These are phyloP conservation scores for Xestia c-nigrum DNA, from an alignment of 2,888 invertebrate species.

Conservation along the genomic window DNA sequence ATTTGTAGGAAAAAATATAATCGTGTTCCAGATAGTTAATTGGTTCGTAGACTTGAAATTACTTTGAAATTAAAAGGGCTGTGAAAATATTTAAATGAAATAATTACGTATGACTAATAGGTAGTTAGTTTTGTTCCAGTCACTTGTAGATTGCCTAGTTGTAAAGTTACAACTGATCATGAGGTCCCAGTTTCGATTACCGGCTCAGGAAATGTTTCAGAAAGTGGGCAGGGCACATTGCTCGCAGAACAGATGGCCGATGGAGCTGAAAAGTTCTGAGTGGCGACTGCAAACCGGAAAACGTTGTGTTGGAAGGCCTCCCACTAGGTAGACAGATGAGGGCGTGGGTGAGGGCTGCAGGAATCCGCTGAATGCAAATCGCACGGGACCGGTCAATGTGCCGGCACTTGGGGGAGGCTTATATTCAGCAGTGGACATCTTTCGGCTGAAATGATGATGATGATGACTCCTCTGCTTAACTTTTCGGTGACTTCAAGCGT, in stretches of 20 bases:
- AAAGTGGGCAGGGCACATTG: too few species aligned
- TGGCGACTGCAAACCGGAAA: too few species aligned
- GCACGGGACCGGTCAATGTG: too few species aligned
- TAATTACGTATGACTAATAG: conserved; percentile 8
- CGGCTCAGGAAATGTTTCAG: not conserved
- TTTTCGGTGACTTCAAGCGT: not conserved
- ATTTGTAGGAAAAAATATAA: conserved; percentile 30
- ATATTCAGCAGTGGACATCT: too few species aligned
- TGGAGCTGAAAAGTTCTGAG: too few species aligned
- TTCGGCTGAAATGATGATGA: too few species aligned
- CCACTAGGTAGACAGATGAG: too few species aligned
- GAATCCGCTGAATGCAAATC: too few species aligned
- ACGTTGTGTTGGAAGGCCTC: too few species aligned
- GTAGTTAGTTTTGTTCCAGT: not conserved
- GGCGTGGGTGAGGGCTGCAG: too few species aligned
- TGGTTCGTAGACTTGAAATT: conserved; percentile 22
- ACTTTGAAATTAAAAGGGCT: conserved; percentile 11
- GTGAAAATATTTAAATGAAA: conserved; percentile 11
- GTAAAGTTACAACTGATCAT: not conserved
- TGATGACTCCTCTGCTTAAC: not conserved
- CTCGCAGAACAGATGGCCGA: too few species aligned
- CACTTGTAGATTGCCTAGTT: not conserved
- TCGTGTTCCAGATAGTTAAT: conserved; percentile 20
- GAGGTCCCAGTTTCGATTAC: not conserved
- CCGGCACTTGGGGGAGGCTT: too few species aligned